Base-by-base conservation (phyloP, 2,113 vertebrate species). In the Phalacrocorax aristotelis region DNA sequence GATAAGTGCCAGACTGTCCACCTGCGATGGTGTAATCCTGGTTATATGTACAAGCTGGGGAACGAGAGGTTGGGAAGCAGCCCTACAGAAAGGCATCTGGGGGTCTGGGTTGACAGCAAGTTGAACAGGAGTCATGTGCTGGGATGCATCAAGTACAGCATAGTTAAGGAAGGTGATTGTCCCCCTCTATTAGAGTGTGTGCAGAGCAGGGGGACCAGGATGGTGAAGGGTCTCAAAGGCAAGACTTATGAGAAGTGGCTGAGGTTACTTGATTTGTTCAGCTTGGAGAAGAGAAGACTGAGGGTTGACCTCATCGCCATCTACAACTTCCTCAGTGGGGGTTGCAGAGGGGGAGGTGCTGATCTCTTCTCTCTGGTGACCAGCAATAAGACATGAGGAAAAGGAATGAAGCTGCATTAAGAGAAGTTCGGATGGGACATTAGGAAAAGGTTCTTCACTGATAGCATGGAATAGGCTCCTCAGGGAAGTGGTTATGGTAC, bases 241-340 rank as follows among this genome's bases (percentile, higher is more conserved):
- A 80, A 44, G 22, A 18, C 25, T 26, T 72, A 29, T 2, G 1
- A 21, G 10, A 1, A 22, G 6, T 1, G 2, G 29, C 6, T n/a
- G 7, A 88, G 2, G 46, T 49, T 9, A 36, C n/a, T 74, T 52
- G 8, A 2, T 19, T 7, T 81, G 13, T 22, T 81, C 30, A 16
- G 1, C 7, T 11, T 75, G 19, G 22, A 70, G n/a, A 91, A 38
- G 3, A n/a, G 30, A 48, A 60, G 7, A 14, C 6, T n/a, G 29
- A 79, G 7, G 17, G 5, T 9, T 48, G 25, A 6, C 4, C 27
- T 64, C 18, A 36, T 42, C 2, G 3, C 18, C 57, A 18, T 16
- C 17, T 69, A 48, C 18, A 72, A 2, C 11, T 51, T 40, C 58
- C 9, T 57, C 15, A 32, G 3, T 2, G 17, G 5, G 5, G 10